phyloP scores from a whole-genome alignment of 2,888 invertebrate species.

The Pegoplata infirma region DNA sequence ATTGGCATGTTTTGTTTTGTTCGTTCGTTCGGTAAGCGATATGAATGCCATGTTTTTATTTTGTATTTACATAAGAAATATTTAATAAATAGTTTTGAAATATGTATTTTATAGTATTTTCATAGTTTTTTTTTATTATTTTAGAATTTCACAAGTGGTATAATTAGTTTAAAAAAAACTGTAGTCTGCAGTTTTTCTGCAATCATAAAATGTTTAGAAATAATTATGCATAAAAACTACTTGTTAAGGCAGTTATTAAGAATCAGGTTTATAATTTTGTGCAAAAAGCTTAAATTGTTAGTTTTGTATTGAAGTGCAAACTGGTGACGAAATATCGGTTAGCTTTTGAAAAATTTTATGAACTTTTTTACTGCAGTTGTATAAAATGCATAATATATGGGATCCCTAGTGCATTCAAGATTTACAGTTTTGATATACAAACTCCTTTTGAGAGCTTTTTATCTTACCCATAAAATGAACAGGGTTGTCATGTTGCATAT shows the following conservation, averaged over 20 bases:
- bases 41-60: slow-evolving; percentile 42
- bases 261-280: not conserved
- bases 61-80: slow-evolving; percentile 44
- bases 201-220: slow-evolving; percentile 14
- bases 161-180: slow-evolving; percentile 29
- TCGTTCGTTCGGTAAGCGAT: not conserved
- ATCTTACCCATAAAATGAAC: too few relatives aligned
- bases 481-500: too few relatives aligned
- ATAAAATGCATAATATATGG: too few relatives aligned
- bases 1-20: slow-evolving; percentile 53
- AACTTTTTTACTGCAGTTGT: too few relatives aligned
- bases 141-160: slow-evolving; percentile 15
- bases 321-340: too few relatives aligned
- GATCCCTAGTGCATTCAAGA: too few relatives aligned
- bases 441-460: too few relatives aligned
- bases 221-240: slow-evolving; percentile 29
- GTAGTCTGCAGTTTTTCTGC: not conserved
- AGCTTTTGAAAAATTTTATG: too few relatives aligned
- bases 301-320: too few relatives aligned
- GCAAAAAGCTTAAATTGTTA: not conserved
- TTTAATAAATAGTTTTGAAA: slow-evolving; percentile 50
- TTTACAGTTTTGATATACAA: too few relatives aligned
- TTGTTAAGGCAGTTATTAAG: slow-evolving; percentile 24
- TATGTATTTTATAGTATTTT: not conserved
- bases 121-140: not conserved